Percentiles rank a stretch among this genome's conserved stretches.
These are phyloP conservation scores for Habroteleia sp. DNA, from an alignment of 2,888 invertebrate genomes.

Conservation along the genomic window DNA sequence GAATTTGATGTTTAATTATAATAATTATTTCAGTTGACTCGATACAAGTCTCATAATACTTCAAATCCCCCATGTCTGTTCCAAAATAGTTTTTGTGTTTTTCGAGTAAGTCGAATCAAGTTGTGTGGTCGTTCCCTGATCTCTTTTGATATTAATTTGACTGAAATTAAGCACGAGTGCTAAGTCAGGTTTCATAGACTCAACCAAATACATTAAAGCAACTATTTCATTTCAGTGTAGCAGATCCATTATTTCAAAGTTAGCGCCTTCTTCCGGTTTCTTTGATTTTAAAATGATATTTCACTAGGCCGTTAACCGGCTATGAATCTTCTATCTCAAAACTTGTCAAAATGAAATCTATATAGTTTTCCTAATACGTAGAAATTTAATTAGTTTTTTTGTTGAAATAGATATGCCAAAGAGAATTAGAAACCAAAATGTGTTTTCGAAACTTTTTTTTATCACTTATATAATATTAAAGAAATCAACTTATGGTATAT, in stretches of 20 bases:
- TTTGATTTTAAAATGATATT: conserved; percentile 61
- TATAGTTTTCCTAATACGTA: conserved; percentile 44
- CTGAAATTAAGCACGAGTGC: conserved; percentile 52
- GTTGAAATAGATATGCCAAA: conserved; percentile 24
- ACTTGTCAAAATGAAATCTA: conserved; percentile 52
- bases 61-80: conserved; percentile 21
- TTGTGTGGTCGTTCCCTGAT: conserved; percentile 57
- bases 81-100: conserved; percentile 26
- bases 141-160: conserved; percentile 53
- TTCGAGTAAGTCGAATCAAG: conserved; percentile 36
- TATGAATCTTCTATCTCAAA: conserved; percentile 41
- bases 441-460: conserved; percentile 22
- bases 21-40: conserved; percentile 26
- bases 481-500: too few relatives aligned
- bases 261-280: conserved; percentile 60
- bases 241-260: conserved; percentile 44
- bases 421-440: conserved; percentile 21
- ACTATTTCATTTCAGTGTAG: conserved; percentile 34
- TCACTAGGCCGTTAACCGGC: conserved; percentile 50
- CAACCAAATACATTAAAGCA: conserved; percentile 40
- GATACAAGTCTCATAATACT: conserved; percentile 30
- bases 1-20: conserved; percentile 23
- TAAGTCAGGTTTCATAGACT: conserved; percentile 23
- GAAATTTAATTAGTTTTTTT: conserved; percentile 50
- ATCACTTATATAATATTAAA: too few relatives aligned